Evolutionary conservation across 2,113 vertebrate species (phyloP), one percentile per base, ranked within the genome.

Genomic region (Atractosteus spatula): DNA sequence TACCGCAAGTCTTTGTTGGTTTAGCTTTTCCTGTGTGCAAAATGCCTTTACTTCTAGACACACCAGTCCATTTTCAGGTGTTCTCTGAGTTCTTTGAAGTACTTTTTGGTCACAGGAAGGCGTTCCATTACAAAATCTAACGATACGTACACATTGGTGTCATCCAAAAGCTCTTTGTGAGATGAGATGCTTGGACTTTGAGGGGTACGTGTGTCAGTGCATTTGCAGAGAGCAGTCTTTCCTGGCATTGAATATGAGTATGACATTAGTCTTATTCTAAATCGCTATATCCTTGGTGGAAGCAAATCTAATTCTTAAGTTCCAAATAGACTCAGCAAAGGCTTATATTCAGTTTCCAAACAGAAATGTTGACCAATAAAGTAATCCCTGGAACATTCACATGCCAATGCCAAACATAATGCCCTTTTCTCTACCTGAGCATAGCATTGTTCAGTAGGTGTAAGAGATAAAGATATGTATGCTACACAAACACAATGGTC

Each of bases 321-420:
- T 41, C 71, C 67, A 4, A 72, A 13, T 14, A 73, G 66, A 0
- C 57, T 16, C 4, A 73, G 44, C 16, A 77, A 55, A 29, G 71
- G 75, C 10, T 77, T 77, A 10, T 70, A 59, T 14, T 77, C 71
- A 2, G 13, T 66, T 29, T 29, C 1, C 17, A 1, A 1, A 29
- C 17, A 55, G 12, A 66, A 77, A 3, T 43, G 14, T 29, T 56
- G 41, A 3, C 71, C 71, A 3, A 57, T 64, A 7, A 77, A 62
- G 4, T 65, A 73, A n/a, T 70, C 59, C 41, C 45, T 5, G 8
- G 72, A 72, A 43, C 51, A 8, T 59, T 74, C 76, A 56, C 71
- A 77, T 44, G 56, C 68, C 76, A 62, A 74, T 59, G 69, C 72
- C 10, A 61, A 14, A 44, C 72, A 65, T 10, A 77, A 57, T 4